phyloP scores from a whole-genome alignment of 2,888 invertebrate genomes.

The Drymonia ruficornis region DNA sequence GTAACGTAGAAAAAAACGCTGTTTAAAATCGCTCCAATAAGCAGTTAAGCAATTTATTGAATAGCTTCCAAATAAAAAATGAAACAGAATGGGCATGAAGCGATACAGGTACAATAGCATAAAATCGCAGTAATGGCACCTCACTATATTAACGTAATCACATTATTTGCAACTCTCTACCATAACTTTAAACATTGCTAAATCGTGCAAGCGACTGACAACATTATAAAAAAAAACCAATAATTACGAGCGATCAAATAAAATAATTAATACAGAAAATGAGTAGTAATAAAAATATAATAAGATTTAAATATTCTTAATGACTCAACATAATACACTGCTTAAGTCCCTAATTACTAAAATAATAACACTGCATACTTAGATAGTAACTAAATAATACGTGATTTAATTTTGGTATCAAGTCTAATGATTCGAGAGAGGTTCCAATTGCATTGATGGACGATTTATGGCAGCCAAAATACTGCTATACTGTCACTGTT shows the following conservation, averaged over 20 bases:
- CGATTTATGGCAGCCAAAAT: conserved; percentile 17
- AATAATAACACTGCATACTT: conserved; percentile 26
- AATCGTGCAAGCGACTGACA: conserved; percentile 38
- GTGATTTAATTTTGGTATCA: conserved; percentile 29
- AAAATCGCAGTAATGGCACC: conserved; percentile 78
- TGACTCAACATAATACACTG: conserved; percentile 45
- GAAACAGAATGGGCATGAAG: conserved; percentile 61
- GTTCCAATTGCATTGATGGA: conserved; percentile 28
- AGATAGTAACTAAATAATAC: conserved; percentile 12
- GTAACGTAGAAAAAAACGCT: neutral
- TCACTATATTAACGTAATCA: conserved; percentile 70
- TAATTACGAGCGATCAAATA: conserved; percentile 16
- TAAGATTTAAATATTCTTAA: conserved; percentile 40
- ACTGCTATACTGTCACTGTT: conserved; percentile 14
- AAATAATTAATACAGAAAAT: conserved; percentile 21
- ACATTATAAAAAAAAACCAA: conserved; percentile 31
- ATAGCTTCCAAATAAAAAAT: conserved; percentile 48
- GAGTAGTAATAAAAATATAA: conserved; percentile 24
- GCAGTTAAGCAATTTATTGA: conserved; percentile 60
- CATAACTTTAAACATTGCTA: conserved; percentile 33
- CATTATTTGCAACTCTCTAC: conserved; percentile 53
- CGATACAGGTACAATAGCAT: conserved; percentile 63
- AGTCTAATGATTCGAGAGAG: conserved; percentile 24
- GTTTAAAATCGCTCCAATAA: neutral
- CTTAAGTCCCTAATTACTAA: conserved; percentile 34